These are phyloP conservation scores for Monochamus alternatus DNA, from an alignment of 2,888 invertebrate species.

Conservation along the genomic window DNA sequence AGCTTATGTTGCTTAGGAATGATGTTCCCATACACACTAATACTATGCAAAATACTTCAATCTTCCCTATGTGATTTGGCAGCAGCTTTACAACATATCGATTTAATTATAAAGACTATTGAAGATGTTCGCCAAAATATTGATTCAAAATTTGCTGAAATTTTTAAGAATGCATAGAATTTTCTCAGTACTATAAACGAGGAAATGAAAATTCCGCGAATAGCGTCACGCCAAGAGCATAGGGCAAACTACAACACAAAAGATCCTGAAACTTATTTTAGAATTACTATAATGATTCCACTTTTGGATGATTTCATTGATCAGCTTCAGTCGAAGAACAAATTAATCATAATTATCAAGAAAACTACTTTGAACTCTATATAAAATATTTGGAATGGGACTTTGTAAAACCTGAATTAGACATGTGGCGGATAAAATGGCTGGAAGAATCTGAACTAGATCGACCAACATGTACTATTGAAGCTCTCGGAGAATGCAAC, in stretches of 20 bases:
- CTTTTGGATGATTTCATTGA: conserved; percentile 10
- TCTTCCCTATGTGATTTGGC: conserved; percentile 36
- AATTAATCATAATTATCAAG: not conserved
- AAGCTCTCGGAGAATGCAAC: too few species aligned
- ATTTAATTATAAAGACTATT: conserved; percentile 33
- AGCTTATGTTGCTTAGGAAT: too few species aligned
- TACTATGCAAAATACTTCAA: conserved; percentile 40
- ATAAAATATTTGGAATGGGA: conserved; percentile 23
- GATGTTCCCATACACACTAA: conserved; percentile 32
- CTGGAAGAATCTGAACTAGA: not conserved
- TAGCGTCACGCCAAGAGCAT: conserved; percentile 27
- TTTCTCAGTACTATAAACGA: conserved; percentile 33
- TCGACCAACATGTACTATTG: not conserved
- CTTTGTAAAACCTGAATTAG: not conserved
- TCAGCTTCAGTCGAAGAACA: conserved; percentile 1
- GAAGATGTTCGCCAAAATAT: conserved; percentile 33
- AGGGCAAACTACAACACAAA: conserved; percentile 33
- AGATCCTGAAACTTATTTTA: conserved; percentile 37
- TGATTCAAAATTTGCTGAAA: conserved; percentile 31
- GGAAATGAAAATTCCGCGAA: conserved; percentile 35
- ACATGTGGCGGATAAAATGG: conserved; percentile 17
- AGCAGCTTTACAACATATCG: conserved; percentile 33
- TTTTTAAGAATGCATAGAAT: conserved; percentile 29
- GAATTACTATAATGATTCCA: conserved; percentile 36
- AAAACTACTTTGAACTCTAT: not conserved